Evolutionary conservation across 2,797 vertebrate species (phyloP).

Genomic region (Phalanger gymnotis): DNA sequence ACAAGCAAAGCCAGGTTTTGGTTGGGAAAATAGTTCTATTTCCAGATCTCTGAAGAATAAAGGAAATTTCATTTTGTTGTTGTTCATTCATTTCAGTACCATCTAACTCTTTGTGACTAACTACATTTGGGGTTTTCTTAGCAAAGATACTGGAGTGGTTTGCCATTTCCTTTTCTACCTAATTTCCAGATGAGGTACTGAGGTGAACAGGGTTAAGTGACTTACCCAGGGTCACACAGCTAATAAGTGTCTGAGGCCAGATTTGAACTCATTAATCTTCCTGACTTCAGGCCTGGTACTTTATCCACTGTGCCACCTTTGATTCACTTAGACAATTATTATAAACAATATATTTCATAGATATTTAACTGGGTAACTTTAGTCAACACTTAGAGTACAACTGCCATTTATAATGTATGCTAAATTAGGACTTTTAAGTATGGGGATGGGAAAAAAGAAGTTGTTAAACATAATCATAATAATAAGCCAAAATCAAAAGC

Average conservation of each 20-base stretch:
- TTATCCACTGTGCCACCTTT: constrained; percentile 31
- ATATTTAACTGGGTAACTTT: not conserved
- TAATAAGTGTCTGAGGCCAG: not conserved
- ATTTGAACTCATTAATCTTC: not conserved
- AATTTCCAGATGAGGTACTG: constrained; percentile 56
- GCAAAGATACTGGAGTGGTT: not conserved
- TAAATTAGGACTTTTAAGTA: constrained; percentile 20
- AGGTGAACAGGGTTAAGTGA: constrained; percentile 13
- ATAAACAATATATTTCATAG: not conserved
- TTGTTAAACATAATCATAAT: constrained; percentile 55
- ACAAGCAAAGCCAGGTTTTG: constrained; percentile 43
- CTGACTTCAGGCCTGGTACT: constrained; percentile 23
- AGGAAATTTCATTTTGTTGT: constrained; percentile 55
- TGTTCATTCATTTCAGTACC: not conserved
- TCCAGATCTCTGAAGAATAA: constrained; percentile 48
- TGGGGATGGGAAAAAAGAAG: constrained; percentile 7
- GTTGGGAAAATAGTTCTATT: constrained; percentile 47
- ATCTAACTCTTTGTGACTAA: not conserved
- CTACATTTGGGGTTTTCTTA: not conserved
- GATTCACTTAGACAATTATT: not conserved
- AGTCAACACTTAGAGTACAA: not conserved
- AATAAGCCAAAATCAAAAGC: constrained; percentile 57
- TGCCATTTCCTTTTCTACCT: not conserved
- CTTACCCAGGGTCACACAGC: constrained; percentile 7
- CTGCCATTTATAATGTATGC: constrained; percentile 3